A percentile compares a stretch with the other conserved stretches of the same genome.
phyloP scores from a whole-genome alignment of 2,888 invertebrate species.

The Ernsta delagoae region DNA sequence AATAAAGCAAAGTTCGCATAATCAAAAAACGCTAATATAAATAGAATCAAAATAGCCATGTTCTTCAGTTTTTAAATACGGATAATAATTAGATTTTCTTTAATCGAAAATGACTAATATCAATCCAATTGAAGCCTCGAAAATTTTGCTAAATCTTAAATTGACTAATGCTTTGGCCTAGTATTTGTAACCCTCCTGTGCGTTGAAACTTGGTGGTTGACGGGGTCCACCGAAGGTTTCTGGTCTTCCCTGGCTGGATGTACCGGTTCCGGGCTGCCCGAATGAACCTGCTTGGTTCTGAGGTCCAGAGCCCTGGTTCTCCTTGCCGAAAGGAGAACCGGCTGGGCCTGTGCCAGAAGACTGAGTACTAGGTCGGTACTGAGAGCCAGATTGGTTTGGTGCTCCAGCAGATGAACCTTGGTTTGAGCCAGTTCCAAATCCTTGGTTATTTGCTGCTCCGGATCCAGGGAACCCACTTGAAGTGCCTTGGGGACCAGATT shows the following conservation, averaged over 20 bases:
- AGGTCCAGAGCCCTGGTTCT: no score
- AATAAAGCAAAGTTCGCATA: not conserved
- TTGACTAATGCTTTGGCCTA: slow-evolving; percentile 63
- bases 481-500: slow-evolving; percentile 32
- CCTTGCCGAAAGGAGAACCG: slow-evolving; percentile 40
- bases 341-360: slow-evolving; percentile 24
- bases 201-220: slow-evolving; percentile 74
- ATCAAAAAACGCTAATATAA: not conserved
- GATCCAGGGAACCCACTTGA: slow-evolving; percentile 23
- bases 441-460: slow-evolving; percentile 39
- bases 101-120: slow-evolving; percentile 10
- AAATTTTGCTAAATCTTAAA: slow-evolving; percentile 42
- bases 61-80: not conserved
- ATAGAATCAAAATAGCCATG: slow-evolving; percentile 18
- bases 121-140: slow-evolving; percentile 10
- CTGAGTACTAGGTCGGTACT: slow-evolving; percentile 27
- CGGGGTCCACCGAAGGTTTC: slow-evolving; percentile 65
- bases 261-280: slow-evolving; percentile 26
- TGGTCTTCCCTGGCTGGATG: slow-evolving; percentile 36
- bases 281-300: slow-evolving; percentile 29
- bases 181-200: slow-evolving; percentile 78
- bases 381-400: slow-evolving; percentile 28
- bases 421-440: slow-evolving; percentile 35
- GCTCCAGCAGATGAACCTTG: slow-evolving; percentile 10
- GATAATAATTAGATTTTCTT: slow-evolving; percentile 1